Evolutionary conservation across 2,797 vertebrate genomes (phyloP).

Genomic region (Sphenopsis melanotis): DNA sequence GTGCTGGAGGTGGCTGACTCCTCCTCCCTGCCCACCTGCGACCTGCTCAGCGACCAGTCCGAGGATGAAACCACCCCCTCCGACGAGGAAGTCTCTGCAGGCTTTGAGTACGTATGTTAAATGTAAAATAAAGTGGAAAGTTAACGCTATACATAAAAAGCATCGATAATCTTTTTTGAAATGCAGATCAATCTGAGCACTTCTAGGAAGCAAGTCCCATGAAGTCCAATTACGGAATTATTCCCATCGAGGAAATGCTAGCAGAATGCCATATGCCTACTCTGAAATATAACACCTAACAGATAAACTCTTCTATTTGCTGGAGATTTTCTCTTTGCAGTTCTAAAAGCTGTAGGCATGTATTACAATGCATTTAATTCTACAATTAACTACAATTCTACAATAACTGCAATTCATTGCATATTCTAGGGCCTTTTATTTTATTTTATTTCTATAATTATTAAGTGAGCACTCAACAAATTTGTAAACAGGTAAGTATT

Average conservation of each 20-base stretch:
- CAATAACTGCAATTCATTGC: not conserved
- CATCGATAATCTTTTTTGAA: not conserved
- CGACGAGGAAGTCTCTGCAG: slow-evolving; percentile 78
- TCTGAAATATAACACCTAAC: not conserved
- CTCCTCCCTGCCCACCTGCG: slow-evolving; percentile 82
- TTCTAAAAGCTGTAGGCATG: not conserved
- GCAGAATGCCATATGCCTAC: not conserved
- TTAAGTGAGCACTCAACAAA: not conserved
- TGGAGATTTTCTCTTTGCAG: not conserved
- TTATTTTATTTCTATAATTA: not conserved
- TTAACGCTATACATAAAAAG: not conserved
- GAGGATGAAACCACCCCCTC: slow-evolving; percentile 83
- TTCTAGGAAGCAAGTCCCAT: not conserved
- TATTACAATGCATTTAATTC: not conserved
- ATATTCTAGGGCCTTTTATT: not conserved
- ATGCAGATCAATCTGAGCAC: not conserved
- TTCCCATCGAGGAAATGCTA: not conserved
- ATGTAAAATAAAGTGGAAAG: not conserved
- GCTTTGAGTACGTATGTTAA: slow-evolving; percentile 73
- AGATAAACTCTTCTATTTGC: not conserved
- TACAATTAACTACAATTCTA: too few relatives aligned
- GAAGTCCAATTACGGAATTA: not conserved
- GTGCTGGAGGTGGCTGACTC: slow-evolving; percentile 88
- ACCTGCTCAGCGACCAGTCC: slow-evolving; percentile 86
- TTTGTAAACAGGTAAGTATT: not conserved